These are phyloP conservation scores for Ceyx melanurus DNA, from an alignment of 2,113 vertebrate genomes.

Conservation along the genomic window DNA sequence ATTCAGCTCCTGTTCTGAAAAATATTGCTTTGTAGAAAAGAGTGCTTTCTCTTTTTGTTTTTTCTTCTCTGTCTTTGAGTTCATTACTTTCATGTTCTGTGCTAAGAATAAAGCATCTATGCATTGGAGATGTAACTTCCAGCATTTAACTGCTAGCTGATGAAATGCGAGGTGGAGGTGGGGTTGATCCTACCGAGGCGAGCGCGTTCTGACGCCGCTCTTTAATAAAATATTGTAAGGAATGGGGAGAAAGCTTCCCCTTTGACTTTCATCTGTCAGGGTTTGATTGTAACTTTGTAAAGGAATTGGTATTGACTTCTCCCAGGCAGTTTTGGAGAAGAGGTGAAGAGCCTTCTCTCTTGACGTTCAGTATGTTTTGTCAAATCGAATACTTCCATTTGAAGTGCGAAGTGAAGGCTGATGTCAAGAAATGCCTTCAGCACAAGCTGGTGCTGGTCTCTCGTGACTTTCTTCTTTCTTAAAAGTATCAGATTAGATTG, in stretches of 20 bases:
- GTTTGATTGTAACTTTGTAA: constrained; percentile 67
- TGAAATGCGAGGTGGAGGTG: not conserved
- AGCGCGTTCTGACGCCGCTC: not conserved
- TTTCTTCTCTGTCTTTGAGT: not conserved
- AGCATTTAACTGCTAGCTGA: constrained; percentile 19
- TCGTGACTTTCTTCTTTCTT: constrained; percentile 51
- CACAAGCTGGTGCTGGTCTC: constrained; percentile 80
- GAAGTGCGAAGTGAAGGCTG: constrained; percentile 84
- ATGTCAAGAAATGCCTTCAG: constrained; percentile 83
- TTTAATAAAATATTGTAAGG: constrained; percentile 55
- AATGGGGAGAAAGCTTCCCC: constrained; percentile 43
- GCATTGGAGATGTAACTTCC: constrained; percentile 1
- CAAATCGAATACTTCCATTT: constrained; percentile 78
- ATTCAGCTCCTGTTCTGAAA: not conserved
- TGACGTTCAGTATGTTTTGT: constrained; percentile 80
- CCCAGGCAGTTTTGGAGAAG: constrained; percentile 69
- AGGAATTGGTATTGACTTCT: constrained; percentile 83
- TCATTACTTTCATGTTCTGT: constrained; percentile 3
- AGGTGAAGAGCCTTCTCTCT: constrained; percentile 57
- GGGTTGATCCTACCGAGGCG: not conserved
- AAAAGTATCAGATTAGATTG: not conserved
- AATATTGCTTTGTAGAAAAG: constrained; percentile 10
- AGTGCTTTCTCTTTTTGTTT: not conserved
- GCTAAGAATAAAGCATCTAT: not conserved
- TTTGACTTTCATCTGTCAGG: constrained; percentile 65